Evolutionary conservation across 2,113 vertebrate species (phyloP).

Genomic region (Carassius gibelio): DNA sequence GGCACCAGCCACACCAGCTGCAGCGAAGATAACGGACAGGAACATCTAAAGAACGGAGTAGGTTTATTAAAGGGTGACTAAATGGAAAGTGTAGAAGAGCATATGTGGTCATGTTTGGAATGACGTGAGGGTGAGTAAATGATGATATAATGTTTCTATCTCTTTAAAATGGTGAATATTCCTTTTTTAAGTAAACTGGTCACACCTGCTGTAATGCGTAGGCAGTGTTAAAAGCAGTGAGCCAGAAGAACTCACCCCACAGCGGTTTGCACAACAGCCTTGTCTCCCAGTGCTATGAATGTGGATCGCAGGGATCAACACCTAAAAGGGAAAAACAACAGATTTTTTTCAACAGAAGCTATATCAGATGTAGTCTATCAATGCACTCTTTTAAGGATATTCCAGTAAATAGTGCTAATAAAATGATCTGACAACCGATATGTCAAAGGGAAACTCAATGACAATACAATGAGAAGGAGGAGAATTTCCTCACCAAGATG

Average conservation of each 20-base stretch:
- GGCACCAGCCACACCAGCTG: constrained; percentile 64
- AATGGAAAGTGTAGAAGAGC: not conserved
- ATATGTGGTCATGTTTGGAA: not conserved
- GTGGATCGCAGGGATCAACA: constrained; percentile 72
- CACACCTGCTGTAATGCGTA: not conserved
- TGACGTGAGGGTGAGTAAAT: not conserved
- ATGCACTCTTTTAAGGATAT: not conserved
- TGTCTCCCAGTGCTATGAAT: constrained; percentile 68
- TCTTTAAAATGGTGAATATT: not conserved
- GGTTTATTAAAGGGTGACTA: not conserved
- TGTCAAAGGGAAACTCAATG: not conserved
- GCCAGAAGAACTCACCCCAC: constrained; percentile 62
- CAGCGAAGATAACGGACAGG: constrained; percentile 75
- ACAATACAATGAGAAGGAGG: not conserved
- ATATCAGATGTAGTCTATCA: not conserved
- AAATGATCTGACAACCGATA: not conserved
- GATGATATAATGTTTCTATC: not conserved
- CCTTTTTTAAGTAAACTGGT: not conserved
- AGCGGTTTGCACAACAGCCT: constrained; percentile 72
- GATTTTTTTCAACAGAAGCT: not conserved
- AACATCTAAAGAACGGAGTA: constrained; percentile 70
- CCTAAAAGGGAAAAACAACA: constrained; percentile 51
- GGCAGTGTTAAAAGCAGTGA: not conserved
- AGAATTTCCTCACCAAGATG: constrained; percentile 67
- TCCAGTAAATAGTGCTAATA: not conserved